Base-by-base conservation (phyloP, 2,113 vertebrate genomes). In the Menidia beryllina region DNA sequence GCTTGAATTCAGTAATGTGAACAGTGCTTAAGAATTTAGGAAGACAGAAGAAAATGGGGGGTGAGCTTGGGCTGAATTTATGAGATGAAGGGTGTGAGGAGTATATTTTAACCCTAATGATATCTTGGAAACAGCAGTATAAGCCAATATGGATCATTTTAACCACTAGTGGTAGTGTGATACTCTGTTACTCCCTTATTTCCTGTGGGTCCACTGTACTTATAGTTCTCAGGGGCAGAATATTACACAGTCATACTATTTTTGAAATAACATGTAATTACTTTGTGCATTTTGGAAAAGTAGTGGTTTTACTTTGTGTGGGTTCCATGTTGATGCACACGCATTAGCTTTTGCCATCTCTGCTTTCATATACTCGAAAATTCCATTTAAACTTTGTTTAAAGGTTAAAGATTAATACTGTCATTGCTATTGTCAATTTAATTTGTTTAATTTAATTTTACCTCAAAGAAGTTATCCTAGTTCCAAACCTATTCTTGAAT, bases 1-100 rank as follows among this genome's bases (percentile, higher is more conserved):
- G 26, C 26, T 25, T 30, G 36, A 67, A 69, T 76, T 78, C 20
- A 25, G 51, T 77, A 56, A 81, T 49, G 34, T 38, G 45, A 51
- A 36, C n/a, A 23, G 26, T 26, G 20, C 55, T 52, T 51, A 64
- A 56, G 64, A 57, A 59, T 82, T 72, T 39, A 23, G 19, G 53
- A 63, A 43, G 10, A 20, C 6, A 9, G 62, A 53, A 41, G 36
- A 55, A 11, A 23, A 13, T 23, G 20, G 14, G 15, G n/a, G 17
- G 10, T 47, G 24, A 68, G 54, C 50, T 64, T 60, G 30, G 66
- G 27, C 41, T 26, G 27, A 52, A 74, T 75, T 74, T 77, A 52
- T 72, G 23, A 66, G 47, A 54, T 68, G 26, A 63, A 62, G 20
- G 14, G 24, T 38, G 45, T 60, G 55, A 58, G 20, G 23, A 51